These are phyloP conservation scores for Hemaris fuciformis DNA, from an alignment of 2,888 invertebrate genomes.

Conservation along the genomic window DNA sequence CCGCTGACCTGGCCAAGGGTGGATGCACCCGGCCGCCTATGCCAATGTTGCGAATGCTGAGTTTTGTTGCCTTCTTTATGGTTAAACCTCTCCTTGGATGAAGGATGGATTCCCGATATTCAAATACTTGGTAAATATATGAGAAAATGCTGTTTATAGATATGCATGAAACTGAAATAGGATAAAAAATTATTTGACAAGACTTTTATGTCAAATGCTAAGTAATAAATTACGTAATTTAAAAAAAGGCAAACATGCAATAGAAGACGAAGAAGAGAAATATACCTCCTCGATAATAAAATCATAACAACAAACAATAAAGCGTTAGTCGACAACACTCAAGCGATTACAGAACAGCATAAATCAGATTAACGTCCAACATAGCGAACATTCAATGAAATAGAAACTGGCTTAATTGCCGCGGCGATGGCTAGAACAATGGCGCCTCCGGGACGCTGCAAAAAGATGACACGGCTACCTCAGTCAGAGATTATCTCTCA, in stretches of 20 bases:
- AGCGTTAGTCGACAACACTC: background rate
- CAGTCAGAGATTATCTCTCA: constrained; percentile 57
- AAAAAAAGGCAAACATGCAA: background rate
- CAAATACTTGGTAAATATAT: background rate
- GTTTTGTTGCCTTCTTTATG: constrained; percentile 16
- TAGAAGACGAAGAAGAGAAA: background rate
- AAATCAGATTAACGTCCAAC: constrained; percentile 2
- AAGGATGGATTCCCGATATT: background rate
- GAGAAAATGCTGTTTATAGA: background rate
- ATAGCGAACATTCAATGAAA: constrained; percentile 4
- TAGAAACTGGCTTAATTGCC: constrained; percentile 11
- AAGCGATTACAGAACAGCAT: background rate
- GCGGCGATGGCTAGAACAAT: constrained; percentile 23
- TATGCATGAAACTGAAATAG: background rate
- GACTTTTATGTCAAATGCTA: no score
- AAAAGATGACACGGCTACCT: constrained; percentile 59
- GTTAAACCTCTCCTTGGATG: background rate
- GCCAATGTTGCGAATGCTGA: constrained; percentile 4
- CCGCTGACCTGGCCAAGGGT: constrained; percentile 60
- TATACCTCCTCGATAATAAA: background rate
- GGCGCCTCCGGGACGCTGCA: constrained; percentile 24
- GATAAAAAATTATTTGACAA: background rate
- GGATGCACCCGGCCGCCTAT: constrained; percentile 28
- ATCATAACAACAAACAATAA: background rate
- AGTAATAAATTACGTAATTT: no score